phyloP scores from a whole-genome alignment of 1,140 invertebrate species.

The Hetaerina americana region DNA sequence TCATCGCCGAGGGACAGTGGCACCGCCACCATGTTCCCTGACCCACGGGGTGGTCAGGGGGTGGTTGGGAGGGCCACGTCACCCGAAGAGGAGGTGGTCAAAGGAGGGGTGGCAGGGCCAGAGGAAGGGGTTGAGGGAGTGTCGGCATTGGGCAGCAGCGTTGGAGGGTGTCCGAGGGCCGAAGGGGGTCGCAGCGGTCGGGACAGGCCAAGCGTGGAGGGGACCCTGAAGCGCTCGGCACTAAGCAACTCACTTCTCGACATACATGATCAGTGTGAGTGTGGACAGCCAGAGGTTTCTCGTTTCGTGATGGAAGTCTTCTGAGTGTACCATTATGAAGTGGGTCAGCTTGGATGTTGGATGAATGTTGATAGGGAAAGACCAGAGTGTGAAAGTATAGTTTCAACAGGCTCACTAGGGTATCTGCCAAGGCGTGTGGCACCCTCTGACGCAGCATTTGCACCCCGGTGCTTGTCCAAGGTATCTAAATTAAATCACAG shows the following conservation, averaged over 20 bases:
- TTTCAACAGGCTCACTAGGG: background rate
- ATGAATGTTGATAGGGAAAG: background rate
- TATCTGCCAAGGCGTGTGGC: background rate
- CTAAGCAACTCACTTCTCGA: conserved; percentile 89
- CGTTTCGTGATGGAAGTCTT: background rate
- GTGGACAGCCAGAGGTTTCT: conserved; percentile 14
- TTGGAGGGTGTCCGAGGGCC: background rate
- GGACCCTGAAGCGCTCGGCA: conserved; percentile 62
- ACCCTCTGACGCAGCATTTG: background rate
- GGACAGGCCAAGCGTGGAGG: conserved; percentile 22
- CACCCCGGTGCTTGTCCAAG: background rate
- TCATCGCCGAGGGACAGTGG: conserved; percentile 17
- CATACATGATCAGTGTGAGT: conserved; percentile 87
- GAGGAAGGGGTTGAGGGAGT: background rate
- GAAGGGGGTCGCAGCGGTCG: background rate
- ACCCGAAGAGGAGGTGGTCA: background rate
- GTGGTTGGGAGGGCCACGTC: background rate
- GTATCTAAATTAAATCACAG: background rate
- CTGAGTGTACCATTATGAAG: background rate
- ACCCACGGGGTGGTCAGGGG: background rate
- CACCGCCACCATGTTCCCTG: conserved; percentile 7
- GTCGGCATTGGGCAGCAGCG: background rate
- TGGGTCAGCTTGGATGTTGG: background rate
- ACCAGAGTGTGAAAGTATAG: background rate
- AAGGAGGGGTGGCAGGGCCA: background rate